Conservation (phyloP, 2,113 vertebrate species). For the Catharus minimus region DNA sequence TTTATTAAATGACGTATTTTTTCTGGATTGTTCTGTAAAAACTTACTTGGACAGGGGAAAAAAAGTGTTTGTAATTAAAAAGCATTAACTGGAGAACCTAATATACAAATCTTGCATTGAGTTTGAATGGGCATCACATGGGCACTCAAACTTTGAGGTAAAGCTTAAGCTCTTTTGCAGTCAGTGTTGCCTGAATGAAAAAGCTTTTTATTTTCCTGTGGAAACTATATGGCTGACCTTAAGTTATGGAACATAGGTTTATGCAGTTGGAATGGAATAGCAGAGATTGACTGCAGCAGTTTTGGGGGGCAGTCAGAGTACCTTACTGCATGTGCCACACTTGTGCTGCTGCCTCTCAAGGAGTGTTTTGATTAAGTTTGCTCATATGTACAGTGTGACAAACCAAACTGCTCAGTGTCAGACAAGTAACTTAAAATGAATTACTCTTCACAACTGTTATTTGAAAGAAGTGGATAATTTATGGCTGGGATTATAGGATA, state of each 20-base stretch:
- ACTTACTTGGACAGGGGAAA: background rate
- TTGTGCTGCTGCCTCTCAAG: background rate
- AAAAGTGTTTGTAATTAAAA: background rate
- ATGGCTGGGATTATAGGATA: background rate
- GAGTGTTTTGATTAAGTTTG: background rate
- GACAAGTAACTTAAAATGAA: background rate
- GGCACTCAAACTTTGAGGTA: background rate
- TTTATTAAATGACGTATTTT: background rate
- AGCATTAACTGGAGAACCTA: background rate
- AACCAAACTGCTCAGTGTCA: background rate
- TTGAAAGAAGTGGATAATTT: background rate
- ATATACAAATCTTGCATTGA: background rate
- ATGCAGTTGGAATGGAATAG: background rate
- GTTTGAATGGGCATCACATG: background rate
- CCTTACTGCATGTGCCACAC: fast-evolving
- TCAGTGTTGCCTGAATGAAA: background rate
- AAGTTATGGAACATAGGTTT: background rate
- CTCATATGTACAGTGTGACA: background rate
- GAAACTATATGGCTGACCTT: background rate
- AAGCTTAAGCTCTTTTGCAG: background rate
- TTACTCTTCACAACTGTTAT: background rate
- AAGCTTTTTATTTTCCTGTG: background rate
- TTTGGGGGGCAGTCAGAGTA: background rate
- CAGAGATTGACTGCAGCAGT: background rate
- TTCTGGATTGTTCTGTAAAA: background rate